Evolutionary conservation across 2,113 vertebrate genomes (phyloP).

Genomic region (Myotis lucifugus): DNA sequence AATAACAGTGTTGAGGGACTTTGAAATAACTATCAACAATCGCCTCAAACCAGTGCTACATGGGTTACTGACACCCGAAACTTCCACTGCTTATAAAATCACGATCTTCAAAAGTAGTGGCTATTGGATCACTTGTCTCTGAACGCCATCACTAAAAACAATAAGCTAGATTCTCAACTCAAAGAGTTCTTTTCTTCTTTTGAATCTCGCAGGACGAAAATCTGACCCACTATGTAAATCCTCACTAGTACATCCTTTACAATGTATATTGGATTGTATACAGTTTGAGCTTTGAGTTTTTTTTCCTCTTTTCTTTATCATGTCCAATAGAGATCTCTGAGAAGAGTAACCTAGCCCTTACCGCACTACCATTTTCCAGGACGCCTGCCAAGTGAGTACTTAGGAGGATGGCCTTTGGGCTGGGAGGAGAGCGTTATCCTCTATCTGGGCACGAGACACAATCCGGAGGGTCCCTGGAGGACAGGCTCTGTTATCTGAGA

Average conservation of each 20-base stretch:
- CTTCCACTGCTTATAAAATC: constrained; percentile 70
- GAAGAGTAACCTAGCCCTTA: constrained; percentile 71
- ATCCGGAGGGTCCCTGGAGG: constrained; percentile 67
- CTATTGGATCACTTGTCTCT: constrained; percentile 65
- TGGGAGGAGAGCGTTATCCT: constrained; percentile 63
- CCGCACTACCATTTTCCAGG: constrained; percentile 76
- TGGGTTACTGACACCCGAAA: constrained; percentile 54
- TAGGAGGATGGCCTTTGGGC: constrained; percentile 68
- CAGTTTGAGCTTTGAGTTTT: constrained; percentile 50
- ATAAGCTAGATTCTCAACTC: constrained; percentile 60
- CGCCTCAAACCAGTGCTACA: constrained; percentile 9
- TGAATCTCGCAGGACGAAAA: constrained; percentile 62
- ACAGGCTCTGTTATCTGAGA: constrained; percentile 68
- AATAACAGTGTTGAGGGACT: constrained; percentile 42
- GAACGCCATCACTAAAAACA: constrained; percentile 54
- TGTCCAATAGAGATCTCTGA: constrained; percentile 71
- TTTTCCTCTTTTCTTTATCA: constrained; percentile 63
- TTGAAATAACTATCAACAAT: constrained; percentile 54
- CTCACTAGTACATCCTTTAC: constrained; percentile 59
- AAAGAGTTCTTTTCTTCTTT: constrained; percentile 71
- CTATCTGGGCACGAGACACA: constrained; percentile 69
- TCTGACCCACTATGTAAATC: constrained; percentile 62
- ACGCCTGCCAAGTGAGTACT: constrained; percentile 80
- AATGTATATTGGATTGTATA: constrained; percentile 64
- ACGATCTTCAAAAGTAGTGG: constrained; percentile 58